Percentiles rank a stretch among this genome's conserved stretches.
phyloP scores from a whole-genome alignment of 1,140 invertebrate genomes.

The Hylaeus anthracinus region DNA sequence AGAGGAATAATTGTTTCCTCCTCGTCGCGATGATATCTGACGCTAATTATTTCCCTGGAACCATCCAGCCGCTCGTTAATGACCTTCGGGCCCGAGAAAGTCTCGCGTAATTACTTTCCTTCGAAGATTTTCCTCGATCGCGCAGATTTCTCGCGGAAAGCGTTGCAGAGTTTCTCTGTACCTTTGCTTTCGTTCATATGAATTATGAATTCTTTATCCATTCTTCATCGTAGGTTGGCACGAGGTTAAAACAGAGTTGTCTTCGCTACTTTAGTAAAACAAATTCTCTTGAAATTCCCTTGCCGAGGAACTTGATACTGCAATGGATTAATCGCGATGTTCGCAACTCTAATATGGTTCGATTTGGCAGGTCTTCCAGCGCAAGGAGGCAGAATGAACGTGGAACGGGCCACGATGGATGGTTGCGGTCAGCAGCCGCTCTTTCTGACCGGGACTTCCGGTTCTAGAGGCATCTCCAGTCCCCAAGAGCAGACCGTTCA shows the following conservation, averaged over 20 bases:
- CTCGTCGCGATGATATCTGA: slow-evolving; percentile 41
- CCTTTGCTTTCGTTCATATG: not conserved
- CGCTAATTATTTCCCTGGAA: slow-evolving; percentile 52
- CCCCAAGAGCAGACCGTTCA: slow-evolving; percentile 66
- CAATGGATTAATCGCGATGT: too few relatives aligned
- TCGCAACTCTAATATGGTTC: not conserved
- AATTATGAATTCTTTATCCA: not conserved
- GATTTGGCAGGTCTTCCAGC: slow-evolving; percentile 45
- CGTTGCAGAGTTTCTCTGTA: slow-evolving; percentile 44
- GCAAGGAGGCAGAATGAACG: slow-evolving; percentile 55
- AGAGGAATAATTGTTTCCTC: slow-evolving; percentile 45
- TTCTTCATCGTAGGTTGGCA: too few relatives aligned
- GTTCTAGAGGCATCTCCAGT: slow-evolving; percentile 61
- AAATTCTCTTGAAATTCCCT: too few relatives aligned
- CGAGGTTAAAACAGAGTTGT: too few relatives aligned
- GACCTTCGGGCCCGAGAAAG: slow-evolving; percentile 76
- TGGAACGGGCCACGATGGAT: slow-evolving; percentile 66
- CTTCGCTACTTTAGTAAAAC: too few relatives aligned
- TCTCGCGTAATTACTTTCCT: slow-evolving; percentile 76
- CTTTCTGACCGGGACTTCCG: slow-evolving; percentile 65
- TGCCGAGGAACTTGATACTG: too few relatives aligned
- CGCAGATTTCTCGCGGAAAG: slow-evolving; percentile 42
- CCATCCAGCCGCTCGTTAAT: slow-evolving; percentile 69
- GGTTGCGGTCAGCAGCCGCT: slow-evolving; percentile 66
- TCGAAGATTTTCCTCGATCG: slow-evolving; percentile 63